Evolutionary conservation across 2,113 vertebrate species (phyloP).

Genomic region (Daphoenositta chrysoptera): DNA sequence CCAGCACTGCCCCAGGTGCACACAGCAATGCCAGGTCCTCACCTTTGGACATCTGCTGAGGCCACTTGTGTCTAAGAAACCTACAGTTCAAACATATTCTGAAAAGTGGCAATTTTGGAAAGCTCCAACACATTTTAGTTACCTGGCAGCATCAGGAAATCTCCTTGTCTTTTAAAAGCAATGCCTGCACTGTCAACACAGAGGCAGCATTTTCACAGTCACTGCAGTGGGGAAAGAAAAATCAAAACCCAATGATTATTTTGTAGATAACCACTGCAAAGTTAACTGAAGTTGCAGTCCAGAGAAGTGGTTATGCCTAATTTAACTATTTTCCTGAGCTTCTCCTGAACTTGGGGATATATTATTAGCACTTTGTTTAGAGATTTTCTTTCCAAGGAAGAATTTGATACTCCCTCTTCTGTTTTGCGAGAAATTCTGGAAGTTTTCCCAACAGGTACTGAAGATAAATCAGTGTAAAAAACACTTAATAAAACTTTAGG

Average conservation of each 20-base stretch:
- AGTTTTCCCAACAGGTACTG: not conserved
- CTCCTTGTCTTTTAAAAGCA: not conserved
- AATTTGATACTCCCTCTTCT: not conserved
- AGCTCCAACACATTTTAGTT: not conserved
- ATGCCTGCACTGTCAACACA: not conserved
- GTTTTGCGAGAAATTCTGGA: not conserved
- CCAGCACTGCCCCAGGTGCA: not conserved
- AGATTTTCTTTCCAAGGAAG: not conserved
- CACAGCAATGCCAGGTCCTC: fast-evolving
- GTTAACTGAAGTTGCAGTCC: not conserved
- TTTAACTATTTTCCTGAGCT: not conserved
- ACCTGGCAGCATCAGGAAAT: not conserved
- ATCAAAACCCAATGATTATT: not conserved
- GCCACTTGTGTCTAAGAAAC: fast-evolving
- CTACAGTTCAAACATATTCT: not conserved
- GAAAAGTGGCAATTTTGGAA: not conserved
- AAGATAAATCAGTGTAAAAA: not conserved
- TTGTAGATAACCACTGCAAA: not conserved
- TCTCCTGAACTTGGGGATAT: not conserved
- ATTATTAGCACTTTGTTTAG: not conserved
- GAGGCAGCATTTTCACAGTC: not conserved
- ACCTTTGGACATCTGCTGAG: not conserved
- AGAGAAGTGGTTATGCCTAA: not conserved
- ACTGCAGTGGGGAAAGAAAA: not conserved
- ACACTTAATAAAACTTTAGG: not conserved